These are phyloP conservation scores for Drosophila santomea DNA, from an alignment of 1,140 invertebrate species.

Conservation along the genomic window DNA sequence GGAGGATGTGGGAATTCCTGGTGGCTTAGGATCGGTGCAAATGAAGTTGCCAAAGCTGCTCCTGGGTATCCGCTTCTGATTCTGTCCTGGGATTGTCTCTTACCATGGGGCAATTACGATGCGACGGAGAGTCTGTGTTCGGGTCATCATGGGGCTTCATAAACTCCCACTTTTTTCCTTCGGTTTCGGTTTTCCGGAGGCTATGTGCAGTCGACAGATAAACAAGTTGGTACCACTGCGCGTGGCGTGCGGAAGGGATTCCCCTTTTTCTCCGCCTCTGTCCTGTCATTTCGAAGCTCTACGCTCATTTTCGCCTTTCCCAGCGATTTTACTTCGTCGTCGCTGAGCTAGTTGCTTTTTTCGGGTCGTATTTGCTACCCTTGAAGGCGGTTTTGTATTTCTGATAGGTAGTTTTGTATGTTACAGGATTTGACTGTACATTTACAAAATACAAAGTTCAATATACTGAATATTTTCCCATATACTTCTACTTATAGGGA, in stretches of 20 bases:
- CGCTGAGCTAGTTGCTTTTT: slow-evolving; percentile 8
- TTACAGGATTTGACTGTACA: not conserved
- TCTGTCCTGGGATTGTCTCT: slow-evolving; percentile 41
- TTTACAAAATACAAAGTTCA: too few relatives aligned
- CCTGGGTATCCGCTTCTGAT: slow-evolving; percentile 40
- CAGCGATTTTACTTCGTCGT: slow-evolving; percentile 49
- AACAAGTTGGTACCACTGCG: slow-evolving; percentile 75
- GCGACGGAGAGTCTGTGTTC: slow-evolving; percentile 31
- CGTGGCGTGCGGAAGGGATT: slow-evolving; percentile 41
- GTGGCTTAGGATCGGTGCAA: slow-evolving; percentile 57
- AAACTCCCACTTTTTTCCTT: slow-evolving; percentile 3
- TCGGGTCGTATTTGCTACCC: slow-evolving; percentile 24
- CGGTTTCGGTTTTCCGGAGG: slow-evolving; percentile 26
- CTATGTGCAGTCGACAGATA: slow-evolving; percentile 71
- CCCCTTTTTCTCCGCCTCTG: slow-evolving; percentile 14
- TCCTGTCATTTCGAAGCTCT: slow-evolving; percentile 72
- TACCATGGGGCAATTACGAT: slow-evolving; percentile 68
- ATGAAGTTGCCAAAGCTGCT: slow-evolving; percentile 77
- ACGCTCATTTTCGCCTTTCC: slow-evolving; percentile 78
- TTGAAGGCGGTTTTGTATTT: not conserved
- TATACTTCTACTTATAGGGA: too few relatives aligned
- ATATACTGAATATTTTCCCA: too few relatives aligned
- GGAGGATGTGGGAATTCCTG: not conserved
- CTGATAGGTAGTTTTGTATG: not conserved
- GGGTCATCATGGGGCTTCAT: slow-evolving; percentile 29